phyloP scores from a whole-genome alignment of 2,113 vertebrate genomes.

The Ginglymostoma cirratum region DNA sequence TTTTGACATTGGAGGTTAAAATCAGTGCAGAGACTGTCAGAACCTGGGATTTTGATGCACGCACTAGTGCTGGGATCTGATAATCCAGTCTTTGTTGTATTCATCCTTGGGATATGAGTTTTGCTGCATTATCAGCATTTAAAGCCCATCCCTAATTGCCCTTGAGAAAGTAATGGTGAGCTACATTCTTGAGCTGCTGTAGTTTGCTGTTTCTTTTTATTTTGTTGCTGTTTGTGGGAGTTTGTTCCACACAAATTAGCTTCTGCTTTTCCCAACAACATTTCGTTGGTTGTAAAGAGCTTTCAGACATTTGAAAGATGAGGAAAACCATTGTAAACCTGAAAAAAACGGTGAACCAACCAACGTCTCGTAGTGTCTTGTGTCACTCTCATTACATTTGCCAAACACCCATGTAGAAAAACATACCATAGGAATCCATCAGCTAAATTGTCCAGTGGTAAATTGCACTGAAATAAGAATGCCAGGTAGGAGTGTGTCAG shows the following conservation, averaged over 20 bases:
- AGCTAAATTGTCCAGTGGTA: neutral
- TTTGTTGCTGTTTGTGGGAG: neutral
- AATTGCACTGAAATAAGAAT: neutral
- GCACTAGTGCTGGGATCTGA: neutral
- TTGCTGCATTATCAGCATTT: no score
- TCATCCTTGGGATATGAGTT: no score
- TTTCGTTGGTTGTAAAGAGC: neutral
- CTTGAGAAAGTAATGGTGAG: no score
- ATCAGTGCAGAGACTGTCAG: neutral
- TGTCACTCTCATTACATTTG: neutral
- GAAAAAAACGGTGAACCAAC: neutral
- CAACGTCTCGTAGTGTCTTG: neutral
- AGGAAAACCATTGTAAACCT: neutral
- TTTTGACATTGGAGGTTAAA: neutral
- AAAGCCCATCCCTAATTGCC: no score
- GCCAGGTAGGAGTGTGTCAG: no score
- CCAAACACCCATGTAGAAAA: neutral
- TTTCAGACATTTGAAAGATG: neutral
- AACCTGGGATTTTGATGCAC: neutral
- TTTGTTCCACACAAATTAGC: neutral
- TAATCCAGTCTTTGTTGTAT: neutral
- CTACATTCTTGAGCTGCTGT: no score
- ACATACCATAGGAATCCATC: neutral
- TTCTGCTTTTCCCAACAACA: neutral
- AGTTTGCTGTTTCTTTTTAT: neutral